phyloP scores from a whole-genome alignment of 2,888 invertebrate genomes.

The Deroplatys truncata region DNA sequence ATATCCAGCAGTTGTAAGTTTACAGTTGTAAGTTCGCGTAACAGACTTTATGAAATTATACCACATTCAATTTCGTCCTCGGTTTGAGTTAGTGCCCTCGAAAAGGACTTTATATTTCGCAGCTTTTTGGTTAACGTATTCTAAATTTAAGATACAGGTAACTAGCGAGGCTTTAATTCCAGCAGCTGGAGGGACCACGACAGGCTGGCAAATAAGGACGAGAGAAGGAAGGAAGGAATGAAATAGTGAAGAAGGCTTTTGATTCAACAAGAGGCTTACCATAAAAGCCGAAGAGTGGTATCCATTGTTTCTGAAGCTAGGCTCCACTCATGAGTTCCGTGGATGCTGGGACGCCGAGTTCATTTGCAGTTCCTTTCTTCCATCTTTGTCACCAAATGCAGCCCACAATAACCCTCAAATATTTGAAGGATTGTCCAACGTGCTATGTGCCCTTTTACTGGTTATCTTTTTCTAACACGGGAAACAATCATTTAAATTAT shows the following conservation, averaged over 20 bases:
- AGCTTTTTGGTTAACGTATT: background rate
- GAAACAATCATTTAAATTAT: too few relatives aligned
- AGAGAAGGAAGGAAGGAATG: background rate
- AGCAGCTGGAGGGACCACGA: background rate
- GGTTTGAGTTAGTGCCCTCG: too few relatives aligned
- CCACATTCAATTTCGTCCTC: too few relatives aligned
- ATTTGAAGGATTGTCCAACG: background rate
- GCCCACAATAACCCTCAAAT: background rate
- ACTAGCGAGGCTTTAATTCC: background rate
- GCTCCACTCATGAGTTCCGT: background rate
- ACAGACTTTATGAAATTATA: too few relatives aligned
- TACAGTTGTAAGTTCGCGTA: too few relatives aligned
- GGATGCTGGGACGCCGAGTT: background rate
- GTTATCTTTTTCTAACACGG: too few relatives aligned
- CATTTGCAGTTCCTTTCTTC: background rate
- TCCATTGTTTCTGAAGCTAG: background rate
- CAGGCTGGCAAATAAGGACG: background rate
- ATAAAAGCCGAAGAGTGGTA: background rate
- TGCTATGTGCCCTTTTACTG: too few relatives aligned
- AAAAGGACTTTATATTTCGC: too few relatives aligned
- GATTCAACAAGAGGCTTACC: background rate
- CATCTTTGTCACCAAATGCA: background rate
- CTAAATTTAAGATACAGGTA: background rate
- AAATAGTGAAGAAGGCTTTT: background rate
- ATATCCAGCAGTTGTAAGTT: too few relatives aligned